Base-by-base conservation (phyloP, 2,113 vertebrate genomes). In the Oncorhynchus nerka region DNA sequence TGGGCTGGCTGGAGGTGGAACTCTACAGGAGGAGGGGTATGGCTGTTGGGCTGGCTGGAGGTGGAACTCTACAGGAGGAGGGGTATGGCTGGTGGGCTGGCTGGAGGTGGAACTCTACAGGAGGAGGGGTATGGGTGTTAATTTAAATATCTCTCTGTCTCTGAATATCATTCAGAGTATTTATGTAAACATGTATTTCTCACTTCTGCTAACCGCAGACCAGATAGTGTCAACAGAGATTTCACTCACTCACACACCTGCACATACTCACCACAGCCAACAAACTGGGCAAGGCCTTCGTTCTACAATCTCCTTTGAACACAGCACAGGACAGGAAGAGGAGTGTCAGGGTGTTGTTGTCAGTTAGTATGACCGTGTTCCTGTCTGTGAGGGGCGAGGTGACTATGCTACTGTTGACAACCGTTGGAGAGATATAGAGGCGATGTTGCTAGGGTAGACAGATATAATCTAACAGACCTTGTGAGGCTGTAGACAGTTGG, bases 231-330 rank as follows among this genome's bases (percentile, higher is more conserved):
- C 24, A 66, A 30, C 22, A 66, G 64, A 26, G 64, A 68, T 30
- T 30, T 30, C 30, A 30, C 30, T 28, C 28, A 30, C 30, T 30
- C 19, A 75, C 74, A 82, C 26, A 72, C 45, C 71, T 62, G 34
- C 80, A 57, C 22, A 26, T 28, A 73, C 28, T 8, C 51, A 51
- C n/a, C 28, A 62, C 24, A 57, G 0, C 16, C 57, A 16, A 66
- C 64, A 28, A 11, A 26, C 64, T 30, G 64, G 57, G 75, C 68
- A 67, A 1, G 39, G 48, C 19, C 22, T 59, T 67, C 26, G 79
- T 80, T 79, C 76, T 32, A 69, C 75, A 80, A 84, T 83, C 16
- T 77, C 80, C 83, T 84, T 73, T 75, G 80, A 80, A 70, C 68
- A 74, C 82, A 84, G 77, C 28, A 28, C 28, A 3, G 28, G 76